Base-by-base conservation (phyloP, 64 coral and sea anemone species). In the Pocillopora damicornis region DNA sequence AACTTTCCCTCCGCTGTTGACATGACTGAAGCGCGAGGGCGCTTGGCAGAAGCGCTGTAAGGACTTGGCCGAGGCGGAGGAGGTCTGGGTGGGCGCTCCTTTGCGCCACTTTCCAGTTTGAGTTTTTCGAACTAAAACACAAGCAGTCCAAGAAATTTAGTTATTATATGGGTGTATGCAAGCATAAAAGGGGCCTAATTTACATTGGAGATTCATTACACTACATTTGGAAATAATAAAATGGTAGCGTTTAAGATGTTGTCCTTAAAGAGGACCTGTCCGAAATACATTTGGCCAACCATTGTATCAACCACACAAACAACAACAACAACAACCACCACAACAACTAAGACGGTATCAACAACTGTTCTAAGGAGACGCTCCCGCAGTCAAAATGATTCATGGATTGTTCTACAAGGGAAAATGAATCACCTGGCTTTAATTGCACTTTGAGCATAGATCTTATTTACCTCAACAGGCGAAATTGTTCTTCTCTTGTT, bases 401-500 rank as follows among this genome's bases (percentile, higher is more conserved):
- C 30, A 7, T 51, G 2, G 42, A 51, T 4, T 51, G 42, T 2
- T 51, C 42, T 4, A 51, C 42, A 51, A 51, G 42, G 42, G 42
- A 51, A 5, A 58, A 9, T 17, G 20, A 78, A 78, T 0, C 34
- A 37, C 76, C 38, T 25, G 15, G 2, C 2, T 37, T 42, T 13
- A 58, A 11, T n/a, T 9, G 2, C 13, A 58, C 6, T 12, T 51
- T 16, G 15, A 78, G 5, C 56, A 17, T 58, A 51, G 59, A 10
- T 35, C 13, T 22, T 34, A 64, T 35, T 58, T 61, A 90, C 89
- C 89, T 76, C 76, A 16, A 20, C 4, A 61, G 90, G 90, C 0
- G 90, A 87, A 58, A 91, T 25, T n/a, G 90, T 85, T 87, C 74
- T 86, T 79, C 90, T 60, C 36, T 76, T 78, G 9, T 67, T 87